phyloP scores from a whole-genome alignment of 37 sponge, comb jelly and placozoan species.

The Ephydatia muelleri region DNA sequence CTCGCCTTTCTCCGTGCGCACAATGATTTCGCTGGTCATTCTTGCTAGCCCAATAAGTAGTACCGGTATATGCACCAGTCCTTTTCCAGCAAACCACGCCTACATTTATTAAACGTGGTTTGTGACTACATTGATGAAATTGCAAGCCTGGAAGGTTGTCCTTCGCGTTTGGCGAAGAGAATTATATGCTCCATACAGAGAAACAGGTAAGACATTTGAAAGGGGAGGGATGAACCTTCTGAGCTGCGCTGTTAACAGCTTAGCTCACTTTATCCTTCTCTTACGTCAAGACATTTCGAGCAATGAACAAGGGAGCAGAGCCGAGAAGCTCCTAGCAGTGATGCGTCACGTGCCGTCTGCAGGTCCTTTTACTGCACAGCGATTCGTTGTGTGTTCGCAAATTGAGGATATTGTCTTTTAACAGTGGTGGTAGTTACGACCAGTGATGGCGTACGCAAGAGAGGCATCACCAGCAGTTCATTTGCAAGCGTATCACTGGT shows the following conservation, averaged over 20 bases:
- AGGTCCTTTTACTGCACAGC: not conserved
- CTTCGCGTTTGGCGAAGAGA: no score
- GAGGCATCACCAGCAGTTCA: conserved; percentile 37
- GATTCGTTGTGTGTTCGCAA: not conserved
- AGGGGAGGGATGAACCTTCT: no score
- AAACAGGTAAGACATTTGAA: no score
- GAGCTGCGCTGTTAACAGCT: no score
- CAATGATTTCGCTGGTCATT: conserved; percentile 32
- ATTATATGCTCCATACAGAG: no score
- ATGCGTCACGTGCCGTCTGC: conserved; percentile 43
- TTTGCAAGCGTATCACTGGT: conserved; percentile 38
- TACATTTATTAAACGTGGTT: no score
- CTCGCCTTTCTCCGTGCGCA: conserved; percentile 55
- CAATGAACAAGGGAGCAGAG: not conserved
- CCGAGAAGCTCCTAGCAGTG: conserved; percentile 2
- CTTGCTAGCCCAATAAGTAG: not conserved
- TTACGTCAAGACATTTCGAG: not conserved
- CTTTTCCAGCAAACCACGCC: no score
- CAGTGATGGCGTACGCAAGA: conserved; percentile 24
- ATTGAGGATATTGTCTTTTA: not conserved
- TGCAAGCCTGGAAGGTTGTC: no score
- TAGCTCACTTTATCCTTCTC: no score
- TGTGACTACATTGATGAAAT: no score
- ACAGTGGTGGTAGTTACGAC: conserved; percentile 41
- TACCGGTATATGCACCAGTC: no score